Conservation (phyloP, 2,888 invertebrate genomes). For the Drosophila austrosaltans region DNA sequence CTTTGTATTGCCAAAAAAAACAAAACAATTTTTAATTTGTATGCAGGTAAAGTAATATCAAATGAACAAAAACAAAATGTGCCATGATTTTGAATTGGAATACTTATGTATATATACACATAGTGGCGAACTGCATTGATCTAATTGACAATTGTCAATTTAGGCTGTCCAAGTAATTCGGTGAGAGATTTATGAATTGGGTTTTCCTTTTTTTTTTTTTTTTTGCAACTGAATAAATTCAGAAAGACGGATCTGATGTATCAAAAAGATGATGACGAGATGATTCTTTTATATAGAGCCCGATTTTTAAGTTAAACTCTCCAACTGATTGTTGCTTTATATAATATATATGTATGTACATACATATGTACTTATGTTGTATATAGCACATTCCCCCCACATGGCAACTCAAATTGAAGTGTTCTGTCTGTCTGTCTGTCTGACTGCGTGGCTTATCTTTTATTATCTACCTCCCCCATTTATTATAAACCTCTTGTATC, state of each 20-base stretch:
- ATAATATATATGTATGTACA: not conserved
- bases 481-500: slow-evolving; percentile 25
- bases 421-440: slow-evolving; percentile 14
- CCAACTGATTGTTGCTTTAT: not conserved
- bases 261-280: not conserved
- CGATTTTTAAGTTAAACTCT: not conserved
- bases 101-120: not conserved
- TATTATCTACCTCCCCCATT: slow-evolving; percentile 46
- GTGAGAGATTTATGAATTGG: slow-evolving; percentile 48
- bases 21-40: slow-evolving; percentile 30
- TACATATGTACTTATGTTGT: slow-evolving; percentile 3
- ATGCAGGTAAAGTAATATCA: slow-evolving; percentile 25
- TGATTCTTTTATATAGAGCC: not conserved
- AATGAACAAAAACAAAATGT: slow-evolving; percentile 25
- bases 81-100: slow-evolving; percentile 13
- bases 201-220: slow-evolving; percentile 9
- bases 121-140: slow-evolving; percentile 54
- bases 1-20: slow-evolving; percentile 23
- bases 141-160: slow-evolving; percentile 55
- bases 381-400: slow-evolving; percentile 43
- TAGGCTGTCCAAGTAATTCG: slow-evolving; percentile 38
- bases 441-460: slow-evolving; percentile 32
- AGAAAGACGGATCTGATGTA: slow-evolving; percentile 13
- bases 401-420: slow-evolving; percentile 2
- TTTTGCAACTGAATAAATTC: not conserved